Evolutionary conservation across 92 coral and sea anemone species (phyloP), one percentile per base, ranked within the genome.

Genomic region (Palythoa grandis): DNA sequence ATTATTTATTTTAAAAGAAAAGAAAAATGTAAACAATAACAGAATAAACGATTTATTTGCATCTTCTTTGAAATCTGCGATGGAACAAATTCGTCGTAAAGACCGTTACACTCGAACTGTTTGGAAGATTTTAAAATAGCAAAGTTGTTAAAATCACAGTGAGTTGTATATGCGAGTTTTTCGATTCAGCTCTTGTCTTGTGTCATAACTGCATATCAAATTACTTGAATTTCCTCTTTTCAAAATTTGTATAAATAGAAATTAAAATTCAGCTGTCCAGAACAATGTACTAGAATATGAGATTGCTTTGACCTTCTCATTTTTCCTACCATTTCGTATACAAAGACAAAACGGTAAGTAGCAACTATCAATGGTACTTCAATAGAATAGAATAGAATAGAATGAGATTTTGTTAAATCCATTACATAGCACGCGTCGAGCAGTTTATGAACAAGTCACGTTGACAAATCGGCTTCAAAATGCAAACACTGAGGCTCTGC

Each of bases 401-500:
- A 60, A 78, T 5, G 16, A 37, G 35, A 78, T 15, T 78, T 10
- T 77, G 70, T 56, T 22, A 24, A 25, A 52, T 61, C 8, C 19
- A 38, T 35, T 22, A 25, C 29, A 24, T 17, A 38, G 15, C 83
- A 52, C 71, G 24, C n/a, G 35, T 39, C 72, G 29, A 25, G 15
- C 70, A 47, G 72, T 60, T 60, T 56, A 13, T 37, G 52, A 61
- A 78, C 40, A 20, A 60, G 52, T 39, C 72, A 65, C 48, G 38
- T 11, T 38, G 53, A 78, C 56, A 37, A 68, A 61, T 37, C 11
- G 22, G 83, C 71, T 24, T 48, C 58, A 78, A 78, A 78, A 78
- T 3, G 9, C 83, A 78, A 78, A 78, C 83, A 78, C 39, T 61
- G 35, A 16, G 5, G 35, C 22, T 78, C 83, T 78, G 83, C 83